Percentiles rank a stretch among this genome's conserved stretches.
Conservation (phyloP, 2,888 invertebrate genomes). For the Isoperla grammatica region DNA sequence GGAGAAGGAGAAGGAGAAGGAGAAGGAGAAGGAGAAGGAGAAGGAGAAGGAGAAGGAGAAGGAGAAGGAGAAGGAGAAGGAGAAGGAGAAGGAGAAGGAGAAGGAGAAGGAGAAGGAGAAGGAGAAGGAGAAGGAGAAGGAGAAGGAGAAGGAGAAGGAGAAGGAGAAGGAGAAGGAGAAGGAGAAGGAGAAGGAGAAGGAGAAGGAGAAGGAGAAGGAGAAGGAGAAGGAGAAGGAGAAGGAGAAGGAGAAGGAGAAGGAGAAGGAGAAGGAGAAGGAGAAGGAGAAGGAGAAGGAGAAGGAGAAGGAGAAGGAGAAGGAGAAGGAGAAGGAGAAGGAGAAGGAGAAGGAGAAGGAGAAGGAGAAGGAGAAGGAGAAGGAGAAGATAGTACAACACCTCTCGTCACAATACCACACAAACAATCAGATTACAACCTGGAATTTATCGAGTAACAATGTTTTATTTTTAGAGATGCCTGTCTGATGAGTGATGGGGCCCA, state of each 20-base stretch:
- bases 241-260: conserved; percentile 12
- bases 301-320: conserved; percentile 1
- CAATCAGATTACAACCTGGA: too few species aligned
- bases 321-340: conserved; percentile 7
- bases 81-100: conserved; percentile 3
- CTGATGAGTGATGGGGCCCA: too few species aligned
- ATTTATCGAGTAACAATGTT: too few species aligned
- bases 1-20: conserved; percentile 5
- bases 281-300: conserved; percentile 13
- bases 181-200: conserved; percentile 7
- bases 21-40: conserved; percentile 5
- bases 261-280: conserved; percentile 13
- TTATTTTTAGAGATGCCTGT: too few species aligned
- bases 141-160: neutral
- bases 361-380: conserved; percentile 1
- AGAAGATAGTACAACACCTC: too few species aligned
- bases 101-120: conserved; percentile 5
- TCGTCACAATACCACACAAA: too few species aligned
- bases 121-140: conserved; percentile 3
- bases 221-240: conserved; percentile 8
- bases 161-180: conserved; percentile 1
- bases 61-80: conserved; percentile 1
- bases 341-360: conserved; percentile 10
- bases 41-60: conserved; percentile 1
- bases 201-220: conserved; percentile 11